Base-by-base conservation (phyloP, 2,797 vertebrate species). In the Poecilia velifera region DNA sequence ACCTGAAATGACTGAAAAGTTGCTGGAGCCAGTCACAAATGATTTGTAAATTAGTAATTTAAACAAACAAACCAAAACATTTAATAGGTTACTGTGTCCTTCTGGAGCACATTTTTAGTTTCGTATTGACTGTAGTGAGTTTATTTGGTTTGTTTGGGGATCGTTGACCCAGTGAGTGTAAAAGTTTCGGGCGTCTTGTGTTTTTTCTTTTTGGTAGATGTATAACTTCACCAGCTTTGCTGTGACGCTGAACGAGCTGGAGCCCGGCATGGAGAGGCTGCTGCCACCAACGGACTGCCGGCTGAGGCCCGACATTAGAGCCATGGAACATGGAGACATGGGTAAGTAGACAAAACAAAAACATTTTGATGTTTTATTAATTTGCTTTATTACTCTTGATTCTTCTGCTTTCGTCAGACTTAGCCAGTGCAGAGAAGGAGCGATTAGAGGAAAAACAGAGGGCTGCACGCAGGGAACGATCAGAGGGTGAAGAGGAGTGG, bases 221-320 rank as follows among this genome's bases (percentile, higher is more conserved):
- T 99, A 99, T 89, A 99, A 98, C 91, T 99, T 99, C 91, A 99
- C 97, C 91, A 98, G 95, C 89, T 99, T 99, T 91, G 96, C 98
- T 3, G 96, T 99, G 93, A 96, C 96, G 43, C 96, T 99, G 72
- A 99, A 99, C 0, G 98, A 99, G 89, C 88, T 99, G 72, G 96
- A 97, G 79, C 95, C 96, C 0, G 93, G 96, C 83, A 97, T 96
- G 96, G 96, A 97, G 83, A 94, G 92, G 47, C 90, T 94, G 0
- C 70, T 99, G 86, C 93, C 97, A 0, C 97, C 97, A 12, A 99
- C 98, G 0, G 98, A 99, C 94, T 98, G 98, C 88, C 97, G 98
- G 22, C 95, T 98, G 7, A 96, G 98, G 31, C 98, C 98, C 0
- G 98, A 99, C 82, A 97, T 99, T 93, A 96, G 96, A 68, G 96